Evolutionary conservation across 2,113 vertebrate genomes (phyloP), one percentile per base, ranked within the genome.

Genomic region (Oncorhynchus kisutch): DNA sequence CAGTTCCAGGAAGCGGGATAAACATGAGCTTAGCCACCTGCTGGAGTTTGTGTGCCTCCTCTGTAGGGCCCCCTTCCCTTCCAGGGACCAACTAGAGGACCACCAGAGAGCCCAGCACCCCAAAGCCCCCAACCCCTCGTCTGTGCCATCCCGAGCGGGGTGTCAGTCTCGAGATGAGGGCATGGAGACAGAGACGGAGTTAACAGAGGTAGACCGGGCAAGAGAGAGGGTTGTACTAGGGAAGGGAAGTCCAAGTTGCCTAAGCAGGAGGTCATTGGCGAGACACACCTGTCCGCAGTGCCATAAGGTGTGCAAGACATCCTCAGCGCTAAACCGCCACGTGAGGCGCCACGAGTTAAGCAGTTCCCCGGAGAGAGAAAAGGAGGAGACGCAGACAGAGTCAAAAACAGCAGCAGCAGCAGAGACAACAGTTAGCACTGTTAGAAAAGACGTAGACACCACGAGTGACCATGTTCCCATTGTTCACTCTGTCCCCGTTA

Each of bases 271-370:
- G 86, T 92, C 95, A 1, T 88, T 95, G 49, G 87, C 92, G 3
- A 93, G 94, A 59, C 94, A 96, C 82, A 87, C 94, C 79, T 97
- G 96, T 75, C 85, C 93, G 0, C 93, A 94, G 34, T 97, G 96
- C 73, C 88, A 95, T 60, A 96, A 96, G 80, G 94, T 96, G 77
- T 97, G 95, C 89, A 96, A 96, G 88, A 96, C 95, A 0, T 94
- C 95, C 0, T 95, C 95, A 0, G 95, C 96, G 2, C 88, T 96
- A 20, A 94, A 89, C 79, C 94, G 96, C 68, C 96, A 97, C 2
- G 81, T 91, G 69, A 91, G 95, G 73, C 94, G 95, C 75, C 96
- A 97, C 0, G 91, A 94, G 57, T 82, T 93, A 0, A 92, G 87
- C 84, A 92, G 87, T 74, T 91, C 91, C 45, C 88, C 90, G 3